Percentiles rank a stretch among this genome's conserved stretches.
phyloP scores from a whole-genome alignment of 2,888 invertebrate species.

The Lasioglossum pauxillum region DNA sequence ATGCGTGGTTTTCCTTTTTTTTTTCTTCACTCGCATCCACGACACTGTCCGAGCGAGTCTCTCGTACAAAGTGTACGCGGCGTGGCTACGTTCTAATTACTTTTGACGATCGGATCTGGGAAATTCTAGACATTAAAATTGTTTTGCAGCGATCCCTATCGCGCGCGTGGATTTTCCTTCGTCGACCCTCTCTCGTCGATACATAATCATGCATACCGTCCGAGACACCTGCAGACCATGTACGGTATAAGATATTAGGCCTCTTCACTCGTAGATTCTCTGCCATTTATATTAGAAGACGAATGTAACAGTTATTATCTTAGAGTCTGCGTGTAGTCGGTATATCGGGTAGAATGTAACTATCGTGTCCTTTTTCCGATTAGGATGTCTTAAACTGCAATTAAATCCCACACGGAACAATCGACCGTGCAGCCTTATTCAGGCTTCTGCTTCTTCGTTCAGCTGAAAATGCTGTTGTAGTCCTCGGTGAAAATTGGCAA shows the following conservation, averaged over 20 bases:
- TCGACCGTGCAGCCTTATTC: neutral
- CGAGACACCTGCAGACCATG: neutral
- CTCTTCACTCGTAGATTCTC: neutral
- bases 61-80: neutral
- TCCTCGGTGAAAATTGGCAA: neutral
- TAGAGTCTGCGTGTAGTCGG: neutral
- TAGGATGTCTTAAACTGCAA: neutral
- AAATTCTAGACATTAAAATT: constrained; percentile 14
- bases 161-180: constrained; percentile 33
- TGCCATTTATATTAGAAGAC: neutral
- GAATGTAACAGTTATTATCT: neutral
- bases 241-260: neutral
- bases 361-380: neutral
- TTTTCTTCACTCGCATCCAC: neutral
- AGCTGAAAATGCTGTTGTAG: neutral
- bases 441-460: neutral
- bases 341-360: neutral
- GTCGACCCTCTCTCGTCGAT: constrained; percentile 13
- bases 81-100: neutral
- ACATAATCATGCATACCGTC: neutral
- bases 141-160: constrained; percentile 26
- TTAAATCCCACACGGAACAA: constrained; percentile 23
- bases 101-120: constrained; percentile 7
- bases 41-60: neutral
- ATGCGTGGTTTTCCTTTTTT: neutral